These are phyloP conservation scores for Lepidostoma basale DNA, from an alignment of 1,140 invertebrate genomes.

Conservation along the genomic window DNA sequence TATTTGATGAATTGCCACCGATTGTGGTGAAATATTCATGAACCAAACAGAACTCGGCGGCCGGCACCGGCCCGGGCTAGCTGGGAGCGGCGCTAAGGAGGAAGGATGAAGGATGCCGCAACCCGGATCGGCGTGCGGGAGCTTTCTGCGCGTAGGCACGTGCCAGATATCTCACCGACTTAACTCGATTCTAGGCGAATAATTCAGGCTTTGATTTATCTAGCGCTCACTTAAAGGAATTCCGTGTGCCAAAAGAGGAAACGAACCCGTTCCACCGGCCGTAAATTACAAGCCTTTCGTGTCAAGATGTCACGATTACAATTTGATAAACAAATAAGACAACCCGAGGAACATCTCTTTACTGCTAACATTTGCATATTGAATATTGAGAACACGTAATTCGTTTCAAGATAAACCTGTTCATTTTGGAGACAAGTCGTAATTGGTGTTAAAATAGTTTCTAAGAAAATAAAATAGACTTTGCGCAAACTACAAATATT, in stretches of 20 bases:
- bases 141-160: constrained; percentile 2
- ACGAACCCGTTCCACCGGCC: not conserved
- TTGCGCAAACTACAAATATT: too few relatives aligned
- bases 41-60: constrained; percentile 12
- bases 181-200: constrained; percentile 26
- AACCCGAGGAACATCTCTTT: constrained; percentile 10
- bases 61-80: not conserved
- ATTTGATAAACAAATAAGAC: constrained; percentile 18
- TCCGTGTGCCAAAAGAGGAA: constrained; percentile 19
- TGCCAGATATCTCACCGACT: constrained; percentile 22
- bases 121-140: not conserved
- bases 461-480: not conserved
- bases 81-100: constrained; percentile 4
- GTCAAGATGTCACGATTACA: constrained; percentile 20
- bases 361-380: not conserved
- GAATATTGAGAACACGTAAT: not conserved
- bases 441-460: not conserved
- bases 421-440: not conserved
- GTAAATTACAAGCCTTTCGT: constrained; percentile 24
- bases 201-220: constrained; percentile 43
- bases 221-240: constrained; percentile 25
- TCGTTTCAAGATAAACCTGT: not conserved
- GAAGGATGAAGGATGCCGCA: too few relatives aligned
- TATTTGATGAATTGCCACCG: constrained; percentile 28
- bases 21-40: constrained; percentile 33